Conservation (phyloP, 2,888 invertebrate genomes). For the Polia nebulosa region DNA sequence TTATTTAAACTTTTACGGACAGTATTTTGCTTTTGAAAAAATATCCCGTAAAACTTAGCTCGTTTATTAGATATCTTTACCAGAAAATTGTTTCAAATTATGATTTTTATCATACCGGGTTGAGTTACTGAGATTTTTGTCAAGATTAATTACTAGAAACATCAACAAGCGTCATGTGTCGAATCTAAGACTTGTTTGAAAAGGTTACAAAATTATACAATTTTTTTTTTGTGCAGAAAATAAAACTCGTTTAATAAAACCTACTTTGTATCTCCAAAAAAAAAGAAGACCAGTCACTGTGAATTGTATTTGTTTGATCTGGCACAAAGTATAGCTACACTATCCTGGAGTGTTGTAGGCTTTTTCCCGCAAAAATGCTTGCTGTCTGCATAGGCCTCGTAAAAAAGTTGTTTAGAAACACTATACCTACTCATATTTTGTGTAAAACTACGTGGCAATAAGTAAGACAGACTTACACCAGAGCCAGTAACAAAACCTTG, state of each 20-base stretch:
- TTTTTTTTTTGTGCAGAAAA: background rate
- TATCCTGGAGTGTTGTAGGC: background rate
- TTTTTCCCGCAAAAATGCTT: too few relatives aligned
- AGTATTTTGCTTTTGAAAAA: background rate
- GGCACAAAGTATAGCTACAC: background rate
- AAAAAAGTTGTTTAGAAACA: too few relatives aligned
- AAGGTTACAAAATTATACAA: constrained; percentile 20
- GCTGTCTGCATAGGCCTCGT: too few relatives aligned
- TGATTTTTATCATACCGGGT: background rate
- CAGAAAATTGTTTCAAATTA: background rate
- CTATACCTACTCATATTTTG: background rate
- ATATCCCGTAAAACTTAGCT: too few relatives aligned
- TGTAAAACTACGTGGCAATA: background rate
- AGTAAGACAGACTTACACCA: background rate
- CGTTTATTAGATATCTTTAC: background rate
- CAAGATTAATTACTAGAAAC: constrained; percentile 2
- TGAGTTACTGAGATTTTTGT: background rate
- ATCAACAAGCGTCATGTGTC: background rate
- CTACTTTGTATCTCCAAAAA: constrained; percentile 3
- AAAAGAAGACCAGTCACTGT: background rate
- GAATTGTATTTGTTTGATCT: constrained; percentile 3
- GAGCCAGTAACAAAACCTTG: background rate
- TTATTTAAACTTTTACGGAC: constrained; percentile 12
- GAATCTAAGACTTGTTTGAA: constrained; percentile 30
- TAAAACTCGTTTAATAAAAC: background rate